Conservation (phyloP, 64 coral and sea anemone species). For the Catalaphyllia jardinei region DNA sequence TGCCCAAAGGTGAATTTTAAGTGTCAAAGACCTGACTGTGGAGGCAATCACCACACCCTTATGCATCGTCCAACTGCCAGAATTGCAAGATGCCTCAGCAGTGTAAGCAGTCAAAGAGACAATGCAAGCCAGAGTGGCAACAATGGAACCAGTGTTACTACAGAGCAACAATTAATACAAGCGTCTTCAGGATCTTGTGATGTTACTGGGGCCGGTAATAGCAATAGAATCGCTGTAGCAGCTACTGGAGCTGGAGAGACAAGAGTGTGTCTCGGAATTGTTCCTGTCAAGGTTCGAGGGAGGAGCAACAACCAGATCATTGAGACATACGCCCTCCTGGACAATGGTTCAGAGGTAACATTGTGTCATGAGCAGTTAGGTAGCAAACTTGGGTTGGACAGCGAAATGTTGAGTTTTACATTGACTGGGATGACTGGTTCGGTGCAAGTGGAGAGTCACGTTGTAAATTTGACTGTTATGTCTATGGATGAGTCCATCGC, state of each 20-base stretch:
- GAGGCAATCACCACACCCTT: conserved; percentile 27
- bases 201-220: not conserved
- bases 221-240: not conserved
- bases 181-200: not conserved
- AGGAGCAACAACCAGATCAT: not conserved
- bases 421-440: no score
- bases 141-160: not conserved
- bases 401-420: no score
- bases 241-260: conserved; percentile 17
- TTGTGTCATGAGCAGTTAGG: no score
- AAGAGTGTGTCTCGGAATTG: conserved; percentile 10
- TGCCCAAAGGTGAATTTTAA: no score
- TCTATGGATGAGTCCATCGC: no score
- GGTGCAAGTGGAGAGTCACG: no score
- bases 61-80: not conserved
- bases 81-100: not conserved
- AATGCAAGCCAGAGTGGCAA: no score
- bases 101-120: not conserved
- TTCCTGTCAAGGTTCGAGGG: conserved; percentile 31
- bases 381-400: no score
- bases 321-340: no score
- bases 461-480: no score
- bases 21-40: conserved; percentile 23
- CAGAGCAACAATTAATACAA: not conserved
- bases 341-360: no score